A percentile compares a stretch with the other conserved stretches of the same genome.
Evolutionary conservation across 2,113 vertebrate species (phyloP).

Genomic region (Jacana jacana): DNA sequence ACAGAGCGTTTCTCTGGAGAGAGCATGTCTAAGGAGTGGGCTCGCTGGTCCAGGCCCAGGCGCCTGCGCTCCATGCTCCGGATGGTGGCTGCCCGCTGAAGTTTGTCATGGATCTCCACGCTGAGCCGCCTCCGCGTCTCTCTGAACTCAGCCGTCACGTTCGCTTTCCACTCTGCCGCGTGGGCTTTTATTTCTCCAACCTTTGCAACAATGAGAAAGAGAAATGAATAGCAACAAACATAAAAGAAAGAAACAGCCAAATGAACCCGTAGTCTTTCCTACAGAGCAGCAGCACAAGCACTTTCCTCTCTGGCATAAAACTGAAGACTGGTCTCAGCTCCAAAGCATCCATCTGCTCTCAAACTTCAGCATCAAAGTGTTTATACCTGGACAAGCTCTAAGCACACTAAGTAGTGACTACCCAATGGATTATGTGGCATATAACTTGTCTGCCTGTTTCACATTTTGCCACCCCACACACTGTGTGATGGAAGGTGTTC

Average conservation of each 20-base stretch:
- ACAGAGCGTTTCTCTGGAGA: conserved; percentile 93
- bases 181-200: conserved; percentile 97
- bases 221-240: background rate
- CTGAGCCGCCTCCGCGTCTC: conserved; percentile 93
- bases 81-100: conserved; percentile 94
- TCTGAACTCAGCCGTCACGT: conserved; percentile 91
- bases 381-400: background rate
- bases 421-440: background rate
- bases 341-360: background rate
- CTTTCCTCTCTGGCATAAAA: background rate
- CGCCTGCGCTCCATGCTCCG: conserved; percentile 96
- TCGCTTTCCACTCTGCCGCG: conserved; percentile 96
- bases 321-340: background rate
- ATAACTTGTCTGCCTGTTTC: background rate
- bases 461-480: background rate
- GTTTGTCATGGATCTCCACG: conserved; percentile 95
- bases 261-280: background rate
- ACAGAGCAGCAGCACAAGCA: background rate
- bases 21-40: conserved; percentile 95
- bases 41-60: conserved; percentile 93
- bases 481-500: background rate
- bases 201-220: conserved; percentile 60
- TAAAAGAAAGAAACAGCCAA: background rate
- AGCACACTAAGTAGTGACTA: background rate
- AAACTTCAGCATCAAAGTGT: background rate